These are phyloP conservation scores for Heterohyrax brucei DNA, from an alignment of 2,797 vertebrate genomes.

Conservation along the genomic window DNA sequence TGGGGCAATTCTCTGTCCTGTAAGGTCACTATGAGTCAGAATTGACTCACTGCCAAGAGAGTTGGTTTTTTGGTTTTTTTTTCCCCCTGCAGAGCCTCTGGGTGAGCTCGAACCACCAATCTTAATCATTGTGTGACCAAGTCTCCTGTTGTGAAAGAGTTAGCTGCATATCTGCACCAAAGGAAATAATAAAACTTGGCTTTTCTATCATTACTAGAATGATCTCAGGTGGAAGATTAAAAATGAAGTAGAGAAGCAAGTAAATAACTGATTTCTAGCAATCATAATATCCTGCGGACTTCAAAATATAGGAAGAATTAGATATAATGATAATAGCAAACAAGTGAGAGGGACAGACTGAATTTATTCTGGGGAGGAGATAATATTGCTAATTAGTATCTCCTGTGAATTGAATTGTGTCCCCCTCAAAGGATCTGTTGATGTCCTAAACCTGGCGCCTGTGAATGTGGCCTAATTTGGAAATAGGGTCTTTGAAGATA, in stretches of 20 bases:
- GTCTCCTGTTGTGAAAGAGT: background rate
- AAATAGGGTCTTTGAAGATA: background rate
- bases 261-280: background rate
- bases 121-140: background rate
- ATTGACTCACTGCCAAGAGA: too few relatives aligned
- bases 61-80: background rate
- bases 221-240: background rate
- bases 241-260: fast-evolving
- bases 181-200: background rate
- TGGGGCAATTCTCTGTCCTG: too few relatives aligned
- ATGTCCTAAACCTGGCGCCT: background rate
- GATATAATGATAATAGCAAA: background rate
- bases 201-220: background rate
- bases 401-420: background rate
- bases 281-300: background rate
- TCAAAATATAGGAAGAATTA: background rate
- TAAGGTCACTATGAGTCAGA: too few relatives aligned
- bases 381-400: background rate
- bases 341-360: background rate
- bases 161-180: background rate
- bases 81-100: background rate
- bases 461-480: background rate
- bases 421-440: background rate
- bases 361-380: background rate
- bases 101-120: background rate